phyloP scores from a whole-genome alignment of 1,140 invertebrate species.

The Euschistus heros region DNA sequence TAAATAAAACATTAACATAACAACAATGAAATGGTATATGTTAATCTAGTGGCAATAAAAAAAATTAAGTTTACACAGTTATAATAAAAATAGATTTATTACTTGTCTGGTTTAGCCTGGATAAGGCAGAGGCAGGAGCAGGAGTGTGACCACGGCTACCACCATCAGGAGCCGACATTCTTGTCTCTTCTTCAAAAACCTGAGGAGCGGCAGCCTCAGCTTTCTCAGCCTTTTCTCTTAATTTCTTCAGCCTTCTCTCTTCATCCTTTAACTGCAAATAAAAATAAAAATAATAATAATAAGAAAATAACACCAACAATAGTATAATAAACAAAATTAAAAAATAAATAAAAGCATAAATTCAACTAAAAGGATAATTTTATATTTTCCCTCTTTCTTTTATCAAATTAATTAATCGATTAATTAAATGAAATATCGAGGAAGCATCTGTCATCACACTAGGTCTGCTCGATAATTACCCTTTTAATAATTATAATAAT shows the following conservation, averaged over 20 bases:
- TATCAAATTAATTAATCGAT: too few relatives aligned
- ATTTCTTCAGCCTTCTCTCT: constrained; percentile 29
- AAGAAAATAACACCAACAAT: not conserved
- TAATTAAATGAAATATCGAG: too few relatives aligned
- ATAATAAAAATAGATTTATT: not conserved
- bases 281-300: not conserved
- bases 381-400: not conserved
- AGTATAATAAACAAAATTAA: too few relatives aligned
- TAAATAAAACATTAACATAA: too few relatives aligned
- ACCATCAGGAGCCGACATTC: constrained; percentile 64
- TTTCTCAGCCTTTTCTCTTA: constrained; percentile 27
- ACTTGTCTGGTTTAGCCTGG: constrained; percentile 7
- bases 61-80: too few relatives aligned
- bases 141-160: constrained; percentile 32
- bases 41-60: too few relatives aligned
- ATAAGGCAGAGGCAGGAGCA: not conserved
- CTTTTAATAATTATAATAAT: too few relatives aligned
- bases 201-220: constrained; percentile 38
- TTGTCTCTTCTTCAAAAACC: constrained; percentile 72
- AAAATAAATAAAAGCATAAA: too few relatives aligned
- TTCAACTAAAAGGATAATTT: not conserved
- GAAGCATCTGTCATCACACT: too few relatives aligned
- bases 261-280: constrained; percentile 28
- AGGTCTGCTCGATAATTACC: too few relatives aligned
- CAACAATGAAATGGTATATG: too few relatives aligned